Evolutionary conservation across 1,140 invertebrate species (phyloP).

Genomic region (Drosophila quadrilineata): DNA sequence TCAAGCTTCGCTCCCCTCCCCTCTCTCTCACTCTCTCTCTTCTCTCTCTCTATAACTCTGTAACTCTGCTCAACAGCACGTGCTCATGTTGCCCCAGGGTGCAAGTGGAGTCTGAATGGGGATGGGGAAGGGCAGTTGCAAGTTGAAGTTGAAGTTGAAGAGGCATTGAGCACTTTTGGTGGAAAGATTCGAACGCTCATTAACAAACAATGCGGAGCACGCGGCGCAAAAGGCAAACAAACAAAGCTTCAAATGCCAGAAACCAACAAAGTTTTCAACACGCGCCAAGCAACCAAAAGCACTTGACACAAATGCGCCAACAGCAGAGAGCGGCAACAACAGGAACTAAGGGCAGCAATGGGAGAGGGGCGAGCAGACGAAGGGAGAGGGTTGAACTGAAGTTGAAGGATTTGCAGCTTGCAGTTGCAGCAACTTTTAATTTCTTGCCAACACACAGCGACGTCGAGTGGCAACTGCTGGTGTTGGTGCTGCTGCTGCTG

Average conservation of each 20-base stretch:
- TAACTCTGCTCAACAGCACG: no score
- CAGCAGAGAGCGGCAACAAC: slow-evolving; percentile 36
- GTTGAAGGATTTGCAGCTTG: slow-evolving; percentile 55
- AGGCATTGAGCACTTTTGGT: not conserved
- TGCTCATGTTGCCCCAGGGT: slow-evolving; percentile 5
- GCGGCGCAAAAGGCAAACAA: slow-evolving; percentile 33
- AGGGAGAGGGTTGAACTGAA: not conserved
- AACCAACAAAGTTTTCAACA: slow-evolving; percentile 71
- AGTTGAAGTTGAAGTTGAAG: not conserved
- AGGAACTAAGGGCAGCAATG: not conserved
- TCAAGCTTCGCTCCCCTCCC: no score
- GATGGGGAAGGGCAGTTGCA: not conserved
- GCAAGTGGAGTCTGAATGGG: not conserved
- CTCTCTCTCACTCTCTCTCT: no score
- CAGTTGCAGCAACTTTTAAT: slow-evolving; percentile 73
- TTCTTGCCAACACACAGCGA: slow-evolving; percentile 61
- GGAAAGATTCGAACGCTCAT: slow-evolving; percentile 43
- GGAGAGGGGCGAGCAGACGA: not conserved
- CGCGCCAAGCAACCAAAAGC: slow-evolving; percentile 48
- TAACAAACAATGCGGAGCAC: slow-evolving; percentile 39
- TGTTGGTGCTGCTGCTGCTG: not conserved
- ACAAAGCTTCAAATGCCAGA: slow-evolving; percentile 59
- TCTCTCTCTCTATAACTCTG: no score
- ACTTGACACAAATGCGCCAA: slow-evolving; percentile 72
- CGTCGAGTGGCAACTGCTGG: slow-evolving; percentile 50